These are phyloP conservation scores for Geopemphigus sp. DNA, from an alignment of 1,140 invertebrate species.

Conservation along the genomic window DNA sequence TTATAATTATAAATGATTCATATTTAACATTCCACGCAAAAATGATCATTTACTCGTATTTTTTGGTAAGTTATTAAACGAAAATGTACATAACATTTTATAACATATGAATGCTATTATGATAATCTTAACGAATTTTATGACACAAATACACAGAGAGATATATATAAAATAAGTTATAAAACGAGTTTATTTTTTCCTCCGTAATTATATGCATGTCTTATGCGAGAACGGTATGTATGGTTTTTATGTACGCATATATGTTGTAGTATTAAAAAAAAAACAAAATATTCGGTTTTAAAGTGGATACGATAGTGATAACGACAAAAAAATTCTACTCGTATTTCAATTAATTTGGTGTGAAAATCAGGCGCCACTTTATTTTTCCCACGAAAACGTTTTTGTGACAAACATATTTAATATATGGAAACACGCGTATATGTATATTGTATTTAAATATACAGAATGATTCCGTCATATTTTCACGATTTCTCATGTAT, in stretches of 20 bases:
- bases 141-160: background rate
- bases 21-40: no score
- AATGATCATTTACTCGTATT: no score
- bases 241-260: background rate
- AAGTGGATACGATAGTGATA: no score
- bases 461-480: background rate
- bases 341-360: slow-evolving; percentile 26
- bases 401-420: background rate
- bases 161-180: slow-evolving; percentile 9
- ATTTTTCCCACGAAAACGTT: slow-evolving; percentile 17
- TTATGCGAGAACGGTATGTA: slow-evolving; percentile 16
- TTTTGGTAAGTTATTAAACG: no score
- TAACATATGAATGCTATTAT: no score
- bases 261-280: slow-evolving; percentile 6
- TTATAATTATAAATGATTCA: no score
- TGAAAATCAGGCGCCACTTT: slow-evolving; percentile 17
- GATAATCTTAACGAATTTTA: background rate
- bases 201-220: slow-evolving; percentile 23
- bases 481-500: background rate
- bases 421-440: background rate
- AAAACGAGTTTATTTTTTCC: slow-evolving; percentile 24
- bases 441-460: background rate
- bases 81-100: no score
- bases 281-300: background rate
- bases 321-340: slow-evolving; percentile 4